Evolutionary conservation across 2,888 invertebrate genomes (phyloP), one percentile per base, ranked within the genome.

Genomic region (Drosophila buzzatii): DNA sequence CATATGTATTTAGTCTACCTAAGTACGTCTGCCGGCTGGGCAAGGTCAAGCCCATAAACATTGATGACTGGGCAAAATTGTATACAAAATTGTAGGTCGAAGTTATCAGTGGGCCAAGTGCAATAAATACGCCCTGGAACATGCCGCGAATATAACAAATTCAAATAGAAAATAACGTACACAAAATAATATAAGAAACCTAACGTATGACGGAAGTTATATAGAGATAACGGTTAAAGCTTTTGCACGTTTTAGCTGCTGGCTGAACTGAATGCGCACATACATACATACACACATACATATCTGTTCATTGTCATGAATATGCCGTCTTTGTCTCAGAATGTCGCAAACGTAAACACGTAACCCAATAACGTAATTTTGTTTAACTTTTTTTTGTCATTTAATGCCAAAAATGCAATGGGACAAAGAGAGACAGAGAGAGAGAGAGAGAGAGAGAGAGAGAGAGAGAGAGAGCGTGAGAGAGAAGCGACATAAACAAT

Each of bases 41-140:
- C 89, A 85, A 85, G 84, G 84, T 89, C 87, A 85, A 85, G 76
- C 85, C 73, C 79, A 87, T 89, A 89, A 89, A 87, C 84, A 84
- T 81, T 84, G 87, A 87, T 89, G 84, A 85, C 89, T 89, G 70
- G 82, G 69, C 89, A 87, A 76, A 89, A 86, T 58, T 67, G 35
- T 51, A 60, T 67, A 57, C 62, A 64, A 52, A 49, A 56, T 80
- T 72, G 73, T 78, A 73, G 77, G 78, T 80, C 81, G 78, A 80
- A 72, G 56, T 76, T 80, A 80, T 78, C 78, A 80, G 75, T 74
- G 79, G 70, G 66, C 65, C 74, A 67, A 70, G 65, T 70, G 75
- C 70, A 79, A 53, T 56, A 45, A 42, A 67, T 20, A 62, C 72
- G 67, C 62, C 67, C 77, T 59, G 59, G 49, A 66, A 55, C 45